Base-by-base conservation (phyloP, 1,140 invertebrate species). In the Drosophila tristis region DNA sequence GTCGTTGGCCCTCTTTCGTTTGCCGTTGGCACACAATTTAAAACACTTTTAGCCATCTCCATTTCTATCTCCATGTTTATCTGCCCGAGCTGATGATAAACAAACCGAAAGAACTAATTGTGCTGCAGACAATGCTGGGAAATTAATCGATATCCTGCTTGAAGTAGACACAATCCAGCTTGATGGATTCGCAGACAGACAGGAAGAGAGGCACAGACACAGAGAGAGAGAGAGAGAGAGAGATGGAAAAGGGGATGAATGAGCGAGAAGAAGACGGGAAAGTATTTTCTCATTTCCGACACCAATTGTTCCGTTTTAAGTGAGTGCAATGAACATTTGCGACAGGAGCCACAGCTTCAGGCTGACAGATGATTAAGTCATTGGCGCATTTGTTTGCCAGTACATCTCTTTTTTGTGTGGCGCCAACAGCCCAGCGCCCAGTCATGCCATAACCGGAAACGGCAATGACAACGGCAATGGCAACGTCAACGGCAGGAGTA, bases 61-160 rank as follows among this genome's bases (percentile, higher is more conserved):
- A 26, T 39, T 42, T 60, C 55, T 55, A 2, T 48, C 15, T 49
- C 25, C 31, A 39, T 66, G 23, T 55, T 31, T 43, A 31, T 53
- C 39, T 48, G 47, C 50, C 55, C 43, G 60, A 60, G 72, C 50
- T 70, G 78, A 64, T 67, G 68, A 78, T 78, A 86, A 86, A 86
- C 74, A 87, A 82, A 77, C 78, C 63, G 35, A 80, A 64, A 57
- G 70, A 60, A 86, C 80, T 90, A 90, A 89, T 89, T 89, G 86
- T 75, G 78, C 70, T 74, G 73, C 77, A 90, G 80, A 76, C 85
- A 72, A 1, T 20, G 2, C 79, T 67, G 76, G 85, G 86, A 90
- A 89, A 89, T 90, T 57, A 87, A 89, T 89, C 84, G 84, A 87
- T 87, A 87, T 87, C 84, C 82, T 79, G 82, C 53, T 64, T 31